Conservation (phyloP, 1,140 invertebrate species). For the Tribolium madens region DNA sequence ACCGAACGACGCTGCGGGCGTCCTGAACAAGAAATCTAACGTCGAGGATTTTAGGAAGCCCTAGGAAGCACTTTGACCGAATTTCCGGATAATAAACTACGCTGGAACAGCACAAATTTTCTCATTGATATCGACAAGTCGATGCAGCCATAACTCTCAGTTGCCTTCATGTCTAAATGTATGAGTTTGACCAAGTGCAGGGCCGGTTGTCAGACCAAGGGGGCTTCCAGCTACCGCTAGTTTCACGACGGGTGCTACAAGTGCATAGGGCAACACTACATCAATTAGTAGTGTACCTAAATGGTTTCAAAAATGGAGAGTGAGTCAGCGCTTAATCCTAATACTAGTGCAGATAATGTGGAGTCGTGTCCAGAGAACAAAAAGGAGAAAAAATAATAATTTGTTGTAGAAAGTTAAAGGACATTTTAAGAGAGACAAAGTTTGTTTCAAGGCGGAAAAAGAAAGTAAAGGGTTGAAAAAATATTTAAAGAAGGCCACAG, state of each 20-base stretch:
- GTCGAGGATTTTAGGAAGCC: constrained; percentile 86
- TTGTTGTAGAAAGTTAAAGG: constrained; percentile 47
- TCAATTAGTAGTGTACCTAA: constrained; percentile 79
- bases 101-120: constrained; percentile 84
- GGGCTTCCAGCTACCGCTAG: constrained; percentile 83
- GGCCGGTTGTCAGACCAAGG: constrained; percentile 79
- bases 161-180: constrained; percentile 92
- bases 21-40: constrained; percentile 83
- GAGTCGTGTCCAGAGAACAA: constrained; percentile 36
- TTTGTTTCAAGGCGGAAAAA: not conserved
- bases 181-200: constrained; percentile 91
- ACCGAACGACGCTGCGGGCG: constrained; percentile 77
- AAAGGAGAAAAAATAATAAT: constrained; percentile 25
- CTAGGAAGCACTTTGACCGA: constrained; percentile 81
- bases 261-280: constrained; percentile 89
- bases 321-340: constrained; percentile 48
- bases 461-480: constrained; percentile 22
- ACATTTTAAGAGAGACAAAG: not conserved
- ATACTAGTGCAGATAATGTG: constrained; percentile 50
- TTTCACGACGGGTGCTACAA: constrained; percentile 97
- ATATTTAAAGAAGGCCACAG: constrained; percentile 16
- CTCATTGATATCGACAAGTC: constrained; percentile 75
- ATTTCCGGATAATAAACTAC: constrained; percentile 77
- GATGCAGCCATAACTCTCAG: constrained; percentile 74
- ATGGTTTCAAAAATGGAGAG: constrained; percentile 42